Evolutionary conservation across 2,888 invertebrate species (phyloP).

Genomic region (Drosophila quinaria): DNA sequence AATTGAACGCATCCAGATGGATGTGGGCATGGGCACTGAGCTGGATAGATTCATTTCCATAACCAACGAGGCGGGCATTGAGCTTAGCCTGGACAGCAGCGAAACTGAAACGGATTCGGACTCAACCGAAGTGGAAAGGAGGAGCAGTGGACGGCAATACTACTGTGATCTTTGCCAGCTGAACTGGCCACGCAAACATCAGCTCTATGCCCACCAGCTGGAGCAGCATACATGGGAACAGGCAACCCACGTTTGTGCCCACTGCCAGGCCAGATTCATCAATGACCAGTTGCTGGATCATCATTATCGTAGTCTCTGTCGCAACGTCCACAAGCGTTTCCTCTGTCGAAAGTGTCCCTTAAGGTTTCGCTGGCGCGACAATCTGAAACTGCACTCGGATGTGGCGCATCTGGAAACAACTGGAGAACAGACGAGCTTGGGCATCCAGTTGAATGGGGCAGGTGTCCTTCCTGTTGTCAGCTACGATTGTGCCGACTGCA

Average conservation of each 20-base stretch:
- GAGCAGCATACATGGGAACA: conserved; percentile 82
- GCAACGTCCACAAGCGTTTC: conserved; percentile 78
- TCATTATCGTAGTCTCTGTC: conserved; percentile 86
- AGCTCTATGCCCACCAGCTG: conserved; percentile 81
- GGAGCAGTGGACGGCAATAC: conserved; percentile 48
- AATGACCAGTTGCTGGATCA: conserved; percentile 86
- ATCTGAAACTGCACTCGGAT: conserved; percentile 76
- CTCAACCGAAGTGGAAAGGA: conserved; percentile 8
- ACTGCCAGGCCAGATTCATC: conserved; percentile 87
- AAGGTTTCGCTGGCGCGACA: conserved; percentile 84
- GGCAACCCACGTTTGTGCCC: conserved; percentile 86
- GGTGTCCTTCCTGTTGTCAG: conserved; percentile 19
- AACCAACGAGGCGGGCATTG: conserved; percentile 83
- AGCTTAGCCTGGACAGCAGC: conserved; percentile 81
- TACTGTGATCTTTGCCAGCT: conserved; percentile 76
- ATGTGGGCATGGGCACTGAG: conserved; percentile 55
- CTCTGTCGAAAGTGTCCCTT: conserved; percentile 82
- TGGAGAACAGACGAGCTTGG: not conserved
- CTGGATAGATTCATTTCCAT: conserved; percentile 83
- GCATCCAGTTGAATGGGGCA: conserved; percentile 1
- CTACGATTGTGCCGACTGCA: conserved; percentile 66
- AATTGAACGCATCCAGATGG: conserved; percentile 65
- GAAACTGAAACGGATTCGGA: conserved; percentile 72
- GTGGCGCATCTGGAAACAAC: conserved; percentile 40
- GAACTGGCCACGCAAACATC: conserved; percentile 77